These are phyloP conservation scores for Anoplopoma fimbria DNA, from an alignment of 2,113 vertebrate species.

Conservation along the genomic window DNA sequence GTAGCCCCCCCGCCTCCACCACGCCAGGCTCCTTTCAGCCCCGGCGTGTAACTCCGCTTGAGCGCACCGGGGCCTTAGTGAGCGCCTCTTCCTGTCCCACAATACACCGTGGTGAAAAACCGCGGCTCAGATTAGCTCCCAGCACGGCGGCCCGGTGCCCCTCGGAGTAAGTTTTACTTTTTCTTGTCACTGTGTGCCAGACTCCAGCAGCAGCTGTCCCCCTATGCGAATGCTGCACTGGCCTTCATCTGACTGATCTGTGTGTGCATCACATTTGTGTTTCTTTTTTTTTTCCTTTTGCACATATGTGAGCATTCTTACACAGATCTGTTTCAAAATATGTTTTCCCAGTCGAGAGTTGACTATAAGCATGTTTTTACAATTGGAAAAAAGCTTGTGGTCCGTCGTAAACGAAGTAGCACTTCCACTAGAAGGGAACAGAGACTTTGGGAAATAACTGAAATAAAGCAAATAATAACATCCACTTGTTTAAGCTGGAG, in stretches of 20 bases:
- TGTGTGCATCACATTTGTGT: too few relatives aligned
- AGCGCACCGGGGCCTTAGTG: conserved; percentile 70
- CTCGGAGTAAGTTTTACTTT: conserved; percentile 48
- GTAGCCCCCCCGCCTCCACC: neutral
- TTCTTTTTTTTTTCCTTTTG: neutral
- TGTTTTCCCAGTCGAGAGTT: neutral
- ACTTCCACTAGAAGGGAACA: too few relatives aligned
- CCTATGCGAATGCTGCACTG: neutral
- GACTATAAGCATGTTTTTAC: neutral
- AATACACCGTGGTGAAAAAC: conserved; percentile 61
- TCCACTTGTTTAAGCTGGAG: neutral
- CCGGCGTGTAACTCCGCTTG: conserved; percentile 74
- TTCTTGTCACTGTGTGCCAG: conserved; percentile 46
- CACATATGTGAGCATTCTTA: neutral
- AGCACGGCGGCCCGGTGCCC: conserved; percentile 71
- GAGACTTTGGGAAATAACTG: neutral
- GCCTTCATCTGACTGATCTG: conserved; percentile 29
- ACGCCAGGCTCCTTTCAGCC: conserved; percentile 80
- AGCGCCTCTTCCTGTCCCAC: conserved; percentile 79
- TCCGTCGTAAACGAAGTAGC: neutral
- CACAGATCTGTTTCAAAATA: neutral
- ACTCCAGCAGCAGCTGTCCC: conserved; percentile 53
- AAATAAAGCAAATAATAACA: neutral
- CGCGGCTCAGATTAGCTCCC: conserved; percentile 77
- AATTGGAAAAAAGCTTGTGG: neutral